A percentile compares a stretch with the other conserved stretches of the same genome.
These are phyloP conservation scores for rabbit (Oryctolagus cuniculus) DNA, from an alignment of 2,113 vertebrate genomes.

Conservation along the genomic window mOryCun1.1 NC_091438.1:33065001-33065500, in stretches of 20 bases:
- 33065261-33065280: neutral
- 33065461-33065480: neutral
- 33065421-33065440: neutral
- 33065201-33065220: neutral
- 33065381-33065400: neutral
- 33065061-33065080: neutral
- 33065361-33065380: neutral
- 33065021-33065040: neutral
- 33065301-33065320: neutral
- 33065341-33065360: neutral
- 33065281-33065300: neutral
- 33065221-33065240: slow-evolving; percentile 1
- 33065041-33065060: neutral
- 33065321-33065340: neutral
- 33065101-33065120: neutral
- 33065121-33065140: neutral
- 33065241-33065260: neutral
- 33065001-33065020: neutral
- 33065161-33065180: neutral
- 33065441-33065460: neutral
- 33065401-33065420: neutral
- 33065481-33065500: neutral
- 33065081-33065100: neutral
- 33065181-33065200: neutral
- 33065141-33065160: neutral